phyloP scores from a whole-genome alignment of 1,140 invertebrate genomes.

The Trachelipus rathkii region DNA sequence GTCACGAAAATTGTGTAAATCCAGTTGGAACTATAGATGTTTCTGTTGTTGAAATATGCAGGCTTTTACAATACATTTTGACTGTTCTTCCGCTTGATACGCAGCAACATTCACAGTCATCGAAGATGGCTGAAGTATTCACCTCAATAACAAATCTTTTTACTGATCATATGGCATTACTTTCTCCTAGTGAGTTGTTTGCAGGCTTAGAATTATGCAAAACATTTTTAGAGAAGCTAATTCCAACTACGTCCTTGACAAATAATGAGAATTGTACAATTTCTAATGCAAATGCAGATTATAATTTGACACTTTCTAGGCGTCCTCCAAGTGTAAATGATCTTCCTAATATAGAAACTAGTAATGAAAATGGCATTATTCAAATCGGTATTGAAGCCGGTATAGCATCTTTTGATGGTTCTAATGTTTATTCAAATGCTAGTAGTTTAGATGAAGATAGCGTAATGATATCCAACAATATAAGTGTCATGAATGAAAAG shows the following conservation, averaged over 20 bases:
- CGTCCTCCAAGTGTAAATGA: slow-evolving; percentile 27
- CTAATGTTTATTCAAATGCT: no score
- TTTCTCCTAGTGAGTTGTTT: slow-evolving; percentile 35
- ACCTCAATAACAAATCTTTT: slow-evolving; percentile 40
- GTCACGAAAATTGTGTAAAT: slow-evolving; percentile 27
- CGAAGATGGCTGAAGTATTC: slow-evolving; percentile 38
- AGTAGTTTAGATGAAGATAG: no score
- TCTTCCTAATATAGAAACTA: slow-evolving; percentile 5
- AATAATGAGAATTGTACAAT: slow-evolving; percentile 2
- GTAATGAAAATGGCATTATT: slow-evolving; percentile 35
- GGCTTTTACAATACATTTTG: slow-evolving; percentile 70
- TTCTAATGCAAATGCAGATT: slow-evolving; percentile 22
- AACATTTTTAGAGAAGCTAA: slow-evolving; percentile 42
- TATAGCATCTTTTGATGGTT: no score
- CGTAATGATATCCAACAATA: no score
- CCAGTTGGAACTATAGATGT: slow-evolving; percentile 47
- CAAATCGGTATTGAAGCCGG: slow-evolving; percentile 32
- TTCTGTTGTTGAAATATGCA: slow-evolving; percentile 57
- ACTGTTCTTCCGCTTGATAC: slow-evolving; percentile 75
- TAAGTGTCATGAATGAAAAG: no score
- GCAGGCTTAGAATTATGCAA: slow-evolving; percentile 43
- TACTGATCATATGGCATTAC: slow-evolving; percentile 34
- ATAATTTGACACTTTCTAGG: slow-evolving; percentile 7
- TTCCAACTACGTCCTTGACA: slow-evolving; percentile 38
- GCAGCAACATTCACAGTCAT: slow-evolving; percentile 41